Evolutionary conservation across 2,888 invertebrate genomes (phyloP), one percentile per base, ranked within the genome.

Genomic region (Anaspis maculata): DNA sequence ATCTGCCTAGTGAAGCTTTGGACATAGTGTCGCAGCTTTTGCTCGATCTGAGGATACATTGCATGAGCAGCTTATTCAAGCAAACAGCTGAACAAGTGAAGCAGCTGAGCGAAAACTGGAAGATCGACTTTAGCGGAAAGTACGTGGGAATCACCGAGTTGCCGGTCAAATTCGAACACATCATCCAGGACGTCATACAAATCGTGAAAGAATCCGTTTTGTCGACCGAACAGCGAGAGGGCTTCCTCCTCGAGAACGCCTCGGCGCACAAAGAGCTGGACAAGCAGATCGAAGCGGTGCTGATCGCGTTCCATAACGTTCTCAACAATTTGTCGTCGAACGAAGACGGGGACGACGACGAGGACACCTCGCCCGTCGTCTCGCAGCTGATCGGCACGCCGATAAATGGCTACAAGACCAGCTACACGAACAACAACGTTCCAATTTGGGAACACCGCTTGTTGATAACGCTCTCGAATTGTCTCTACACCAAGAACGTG

Each of bases 391-490:
- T 79, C 31, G 77, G 77, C 7, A 77, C 74, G 32, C 76, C 77
- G 11, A 70, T 73, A 11, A 51, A 56, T 14, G 47, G 53, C 13
- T 57, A 59, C 32, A 58, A 55, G 39, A 32, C 62, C 48, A 48
- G 59, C 44, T 31, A 43, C 31, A 43, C 36, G 13, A 40, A 34
- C 32, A 47, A 38, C 37, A 50, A 66, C 21, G 66, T 72, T 30
- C 62, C 74, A 55, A 73, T 76, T 29, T 84, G 84, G 82, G 87
- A 87, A 60, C 82, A 83, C 51, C 74, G 85, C 34, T 72, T 94
- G 45, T 70, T 95, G 25, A 82, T 91, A 39, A 85, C 89, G 30
- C 72, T 89, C 39, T 88, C 91, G 48, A 94, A 95, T 65, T 90
- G 90, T 58, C 80, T 81, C 40, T 90, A 87, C 61, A 87, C 90